Conservation (phyloP, 2,888 invertebrate genomes). For the Meloe dianella region DNA sequence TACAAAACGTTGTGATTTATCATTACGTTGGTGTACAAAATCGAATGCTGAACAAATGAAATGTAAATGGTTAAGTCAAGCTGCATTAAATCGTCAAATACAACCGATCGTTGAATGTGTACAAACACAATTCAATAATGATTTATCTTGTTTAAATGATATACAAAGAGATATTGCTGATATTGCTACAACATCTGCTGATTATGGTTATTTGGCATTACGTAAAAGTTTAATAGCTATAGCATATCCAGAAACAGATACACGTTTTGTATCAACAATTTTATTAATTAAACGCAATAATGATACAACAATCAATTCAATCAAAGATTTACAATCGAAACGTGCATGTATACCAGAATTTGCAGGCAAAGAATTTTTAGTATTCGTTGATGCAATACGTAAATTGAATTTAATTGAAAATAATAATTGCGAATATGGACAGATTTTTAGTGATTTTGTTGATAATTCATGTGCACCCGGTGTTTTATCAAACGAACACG, state of each 20-base stretch:
- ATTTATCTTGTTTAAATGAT: conserved; percentile 62
- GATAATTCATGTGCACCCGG: conserved; percentile 69
- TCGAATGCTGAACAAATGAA: conserved; percentile 64
- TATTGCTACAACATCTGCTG: conserved; percentile 67
- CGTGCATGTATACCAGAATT: conserved; percentile 72
- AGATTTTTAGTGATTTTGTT: conserved; percentile 65
- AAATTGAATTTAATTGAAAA: conserved; percentile 59
- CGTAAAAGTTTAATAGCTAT: conserved; percentile 64
- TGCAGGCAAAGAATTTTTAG: conserved; percentile 70
- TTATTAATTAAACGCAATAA: conserved; percentile 63
- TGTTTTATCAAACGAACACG: conserved; percentile 59
- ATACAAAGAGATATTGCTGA: conserved; percentile 63
- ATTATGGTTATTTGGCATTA: conserved; percentile 69
- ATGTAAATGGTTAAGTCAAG: conserved; percentile 66
- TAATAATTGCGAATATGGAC: conserved; percentile 66
- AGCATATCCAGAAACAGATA: conserved; percentile 66
- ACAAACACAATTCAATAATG: conserved; percentile 58
- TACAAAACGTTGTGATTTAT: conserved; percentile 44
- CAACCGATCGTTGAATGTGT: conserved; percentile 66
- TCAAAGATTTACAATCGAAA: conserved; percentile 64
- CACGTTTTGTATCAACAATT: conserved; percentile 60
- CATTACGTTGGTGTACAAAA: conserved; percentile 68
- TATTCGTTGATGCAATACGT: conserved; percentile 66
- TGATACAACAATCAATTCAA: conserved; percentile 59
- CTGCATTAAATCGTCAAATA: conserved; percentile 66